Percentiles rank a stretch among this genome's conserved stretches.
Conservation (phyloP, 1,140 invertebrate species). For the Plutomurus gul region DNA sequence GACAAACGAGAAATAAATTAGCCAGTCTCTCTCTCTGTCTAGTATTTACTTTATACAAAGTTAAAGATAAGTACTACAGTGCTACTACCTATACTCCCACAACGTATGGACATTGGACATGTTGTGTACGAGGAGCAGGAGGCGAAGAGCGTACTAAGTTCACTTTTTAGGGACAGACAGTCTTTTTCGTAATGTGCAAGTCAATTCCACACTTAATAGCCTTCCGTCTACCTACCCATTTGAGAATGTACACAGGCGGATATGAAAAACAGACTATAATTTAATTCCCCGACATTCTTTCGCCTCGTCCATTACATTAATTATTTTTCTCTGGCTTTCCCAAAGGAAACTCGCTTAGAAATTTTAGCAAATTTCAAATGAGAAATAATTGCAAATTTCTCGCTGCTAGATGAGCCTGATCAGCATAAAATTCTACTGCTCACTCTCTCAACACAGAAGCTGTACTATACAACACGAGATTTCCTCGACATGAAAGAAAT, state of each 20-base stretch:
- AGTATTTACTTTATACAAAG: neutral
- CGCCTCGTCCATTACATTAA: conserved; percentile 26
- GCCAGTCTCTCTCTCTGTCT: neutral
- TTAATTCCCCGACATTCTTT: conserved; percentile 27
- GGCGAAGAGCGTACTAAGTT: no score
- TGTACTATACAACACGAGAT: no score
- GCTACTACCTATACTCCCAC: no score
- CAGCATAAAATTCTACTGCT: conserved; percentile 18
- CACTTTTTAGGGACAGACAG: no score
- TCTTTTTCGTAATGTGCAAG: no score
- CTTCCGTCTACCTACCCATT: neutral
- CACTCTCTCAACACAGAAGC: no score
- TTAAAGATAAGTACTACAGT: neutral
- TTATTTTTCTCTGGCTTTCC: neutral
- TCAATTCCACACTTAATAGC: no score
- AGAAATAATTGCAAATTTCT: conserved; percentile 26
- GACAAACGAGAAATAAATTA: conserved; percentile 27
- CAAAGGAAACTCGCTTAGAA: neutral
- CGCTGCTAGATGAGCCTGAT: neutral
- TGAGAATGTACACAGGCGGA: neutral
- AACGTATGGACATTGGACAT: no score
- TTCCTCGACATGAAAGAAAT: no score
- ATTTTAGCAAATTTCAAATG: conserved; percentile 7
- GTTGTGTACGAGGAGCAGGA: no score
- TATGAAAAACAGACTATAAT: conserved; percentile 11